A percentile compares a stretch with the other conserved stretches of the same genome.
phyloP scores from a whole-genome alignment of 2,888 invertebrate species.

The Ptychoptera contaminata region DNA sequence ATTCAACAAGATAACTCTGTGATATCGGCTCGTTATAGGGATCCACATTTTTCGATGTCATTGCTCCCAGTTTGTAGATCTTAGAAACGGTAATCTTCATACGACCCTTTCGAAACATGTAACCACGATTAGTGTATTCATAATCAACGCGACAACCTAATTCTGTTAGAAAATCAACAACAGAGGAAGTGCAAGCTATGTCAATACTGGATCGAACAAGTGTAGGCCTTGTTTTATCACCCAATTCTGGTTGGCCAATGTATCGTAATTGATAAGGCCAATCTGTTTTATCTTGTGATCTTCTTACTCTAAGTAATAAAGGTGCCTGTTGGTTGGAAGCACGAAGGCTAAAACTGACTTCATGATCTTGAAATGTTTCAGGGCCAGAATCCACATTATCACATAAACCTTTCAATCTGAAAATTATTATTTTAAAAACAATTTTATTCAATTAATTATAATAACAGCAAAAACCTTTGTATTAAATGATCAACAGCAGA shows the following conservation, averaged over 20 bases:
- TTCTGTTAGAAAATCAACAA: slow-evolving; percentile 83
- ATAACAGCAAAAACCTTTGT: slow-evolving; percentile 38
- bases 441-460: background rate
- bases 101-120: slow-evolving; percentile 89
- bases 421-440: slow-evolving; percentile 1
- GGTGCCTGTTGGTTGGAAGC: slow-evolving; percentile 46
- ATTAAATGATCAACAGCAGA: slow-evolving; percentile 79
- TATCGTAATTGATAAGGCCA: slow-evolving; percentile 69
- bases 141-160: slow-evolving; percentile 83
- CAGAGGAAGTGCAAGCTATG: slow-evolving; percentile 77
- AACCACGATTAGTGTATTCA: slow-evolving; percentile 85
- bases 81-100: slow-evolving; percentile 96
- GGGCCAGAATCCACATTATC: slow-evolving; percentile 84
- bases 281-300: slow-evolving; percentile 62
- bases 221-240: slow-evolving; percentile 77
- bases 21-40: slow-evolving; percentile 65
- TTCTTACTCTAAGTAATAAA: slow-evolving; percentile 62
- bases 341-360: slow-evolving; percentile 72
- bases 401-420: slow-evolving; percentile 66
- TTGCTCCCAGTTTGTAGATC: slow-evolving; percentile 70
- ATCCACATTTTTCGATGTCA: slow-evolving; percentile 52
- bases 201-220: slow-evolving; percentile 85
- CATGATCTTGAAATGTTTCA: slow-evolving; percentile 86
- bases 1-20: slow-evolving; percentile 83
- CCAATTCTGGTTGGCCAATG: slow-evolving; percentile 80